phyloP scores from a whole-genome alignment of 2,113 vertebrate genomes.

The Vulpes vulpes region DNA sequence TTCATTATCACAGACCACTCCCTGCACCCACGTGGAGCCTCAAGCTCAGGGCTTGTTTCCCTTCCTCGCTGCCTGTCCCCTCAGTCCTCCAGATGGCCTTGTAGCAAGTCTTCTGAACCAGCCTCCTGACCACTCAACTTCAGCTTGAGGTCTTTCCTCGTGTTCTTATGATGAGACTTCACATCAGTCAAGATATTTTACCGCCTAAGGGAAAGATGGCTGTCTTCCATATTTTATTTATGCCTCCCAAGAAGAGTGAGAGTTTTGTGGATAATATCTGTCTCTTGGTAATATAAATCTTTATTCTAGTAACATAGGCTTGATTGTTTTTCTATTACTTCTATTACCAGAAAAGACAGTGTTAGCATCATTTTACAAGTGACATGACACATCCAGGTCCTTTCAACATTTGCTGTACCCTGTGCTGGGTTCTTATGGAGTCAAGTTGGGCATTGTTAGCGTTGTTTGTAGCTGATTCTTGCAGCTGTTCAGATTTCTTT shows the following conservation, averaged over 20 bases:
- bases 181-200: no score
- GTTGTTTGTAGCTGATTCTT: background rate
- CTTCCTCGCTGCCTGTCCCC: no score
- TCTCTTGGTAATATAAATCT: background rate
- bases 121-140: background rate
- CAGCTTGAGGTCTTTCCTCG: background rate
- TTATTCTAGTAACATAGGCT: background rate
- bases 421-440: rapidly evolving
- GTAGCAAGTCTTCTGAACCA: background rate
- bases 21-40: rapidly evolving
- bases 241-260: background rate
- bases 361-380: background rate
- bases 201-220: background rate
- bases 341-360: background rate
- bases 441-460: background rate
- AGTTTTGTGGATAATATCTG: background rate
- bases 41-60: rapidly evolving
- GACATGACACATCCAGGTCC: rapidly evolving
- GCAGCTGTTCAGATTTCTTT: background rate
- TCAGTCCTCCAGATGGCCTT: background rate
- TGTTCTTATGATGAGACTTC: background rate
- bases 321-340: background rate
- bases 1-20: rapidly evolving
- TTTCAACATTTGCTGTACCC: background rate
- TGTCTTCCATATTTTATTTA: background rate